A percentile compares a stretch with the other conserved stretches of the same genome.
Conservation (phyloP, 2,113 vertebrate genomes). For the Istiophorus platypterus region DNA sequence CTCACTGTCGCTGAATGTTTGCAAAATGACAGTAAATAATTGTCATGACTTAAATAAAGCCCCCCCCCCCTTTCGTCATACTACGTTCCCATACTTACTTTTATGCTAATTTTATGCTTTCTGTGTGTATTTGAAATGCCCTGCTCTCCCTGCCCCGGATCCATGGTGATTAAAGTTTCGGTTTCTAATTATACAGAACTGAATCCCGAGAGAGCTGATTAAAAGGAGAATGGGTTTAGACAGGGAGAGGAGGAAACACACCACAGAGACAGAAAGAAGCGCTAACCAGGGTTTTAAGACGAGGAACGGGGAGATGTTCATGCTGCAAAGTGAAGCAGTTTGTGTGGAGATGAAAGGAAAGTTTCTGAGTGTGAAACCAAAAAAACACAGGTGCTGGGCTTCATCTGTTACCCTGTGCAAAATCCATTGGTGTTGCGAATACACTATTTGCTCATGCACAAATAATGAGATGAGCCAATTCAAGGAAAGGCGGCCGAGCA, state of each 20-base stretch:
- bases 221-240: constrained; percentile 61
- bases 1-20: not conserved
- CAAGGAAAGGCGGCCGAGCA: not conserved
- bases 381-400: not conserved
- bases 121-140: constrained; percentile 35
- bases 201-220: constrained; percentile 74
- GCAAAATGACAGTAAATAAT: constrained; percentile 13
- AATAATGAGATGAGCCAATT: constrained; percentile 4
- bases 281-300: constrained; percentile 3
- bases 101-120: constrained; percentile 13
- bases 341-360: constrained; percentile 30
- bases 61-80: constrained; percentile 2
- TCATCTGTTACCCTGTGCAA: not conserved
- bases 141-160: constrained; percentile 47
- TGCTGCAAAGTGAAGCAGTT: constrained; percentile 1
- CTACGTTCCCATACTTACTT: not conserved
- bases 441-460: not conserved
- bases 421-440: not conserved
- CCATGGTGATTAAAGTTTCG: constrained; percentile 71
- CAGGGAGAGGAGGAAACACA: constrained; percentile 36
- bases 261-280: constrained; percentile 17
- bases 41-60: not conserved
- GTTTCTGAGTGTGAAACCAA: not conserved
- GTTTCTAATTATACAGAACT: constrained; percentile 70
- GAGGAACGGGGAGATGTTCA: constrained; percentile 2